phyloP scores from a whole-genome alignment of 1,140 invertebrate genomes.

The Lutraria rhynchaena region DNA sequence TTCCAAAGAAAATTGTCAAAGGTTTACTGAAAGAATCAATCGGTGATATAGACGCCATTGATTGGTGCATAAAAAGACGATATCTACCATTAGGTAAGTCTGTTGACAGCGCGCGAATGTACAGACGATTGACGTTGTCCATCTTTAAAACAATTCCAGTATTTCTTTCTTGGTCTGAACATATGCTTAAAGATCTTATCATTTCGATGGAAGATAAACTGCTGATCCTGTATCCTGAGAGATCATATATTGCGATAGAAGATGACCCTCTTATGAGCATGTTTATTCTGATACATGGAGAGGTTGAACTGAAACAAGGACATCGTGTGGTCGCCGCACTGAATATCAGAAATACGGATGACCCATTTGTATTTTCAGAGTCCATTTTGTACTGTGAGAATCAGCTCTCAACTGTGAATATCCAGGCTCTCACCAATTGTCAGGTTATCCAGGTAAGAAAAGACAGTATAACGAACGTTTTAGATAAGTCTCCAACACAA shows the following conservation, averaged over 20 bases:
- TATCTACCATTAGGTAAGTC: neutral
- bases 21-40: neutral
- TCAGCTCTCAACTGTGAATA: neutral
- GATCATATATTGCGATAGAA: neutral
- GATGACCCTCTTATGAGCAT: neutral
- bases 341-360: neutral
- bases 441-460: neutral
- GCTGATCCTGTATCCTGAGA: neutral
- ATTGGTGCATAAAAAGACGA: slow-evolving; percentile 4
- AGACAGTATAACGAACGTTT: neutral
- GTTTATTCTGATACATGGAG: neutral
- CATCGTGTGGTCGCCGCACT: neutral
- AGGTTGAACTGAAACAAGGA: slow-evolving; percentile 8
- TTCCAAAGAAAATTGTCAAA: neutral
- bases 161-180: neutral
- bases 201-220: neutral
- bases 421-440: neutral
- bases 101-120: neutral
- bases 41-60: neutral
- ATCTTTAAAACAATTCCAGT: neutral
- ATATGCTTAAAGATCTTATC: slow-evolving; percentile 14
- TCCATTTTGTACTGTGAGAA: neutral
- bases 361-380: slow-evolving; percentile 3
- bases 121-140: neutral
- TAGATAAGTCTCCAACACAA: neutral